These are phyloP conservation scores for Vireo altiloquus DNA, from an alignment of 2,113 vertebrate species.

Conservation along the genomic window DNA sequence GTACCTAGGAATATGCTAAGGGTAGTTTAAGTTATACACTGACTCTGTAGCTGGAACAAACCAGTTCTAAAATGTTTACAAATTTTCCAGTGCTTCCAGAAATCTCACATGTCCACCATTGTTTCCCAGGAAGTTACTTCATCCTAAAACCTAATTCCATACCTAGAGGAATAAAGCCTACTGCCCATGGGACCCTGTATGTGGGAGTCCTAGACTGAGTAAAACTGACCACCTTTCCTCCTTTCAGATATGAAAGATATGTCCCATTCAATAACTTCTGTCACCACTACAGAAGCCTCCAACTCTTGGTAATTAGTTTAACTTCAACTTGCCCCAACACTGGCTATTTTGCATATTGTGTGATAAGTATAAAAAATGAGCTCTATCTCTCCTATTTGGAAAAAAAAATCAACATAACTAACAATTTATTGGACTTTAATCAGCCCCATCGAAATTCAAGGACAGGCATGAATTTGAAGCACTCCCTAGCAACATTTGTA, in stretches of 20 bases:
- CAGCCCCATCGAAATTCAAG: not conserved
- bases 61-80: not conserved
- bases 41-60: not conserved
- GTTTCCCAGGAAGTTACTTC: not conserved
- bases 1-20: not conserved
- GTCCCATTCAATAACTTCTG: not conserved
- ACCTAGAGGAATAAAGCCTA: not conserved
- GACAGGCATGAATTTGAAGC: not conserved
- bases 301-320: not conserved
- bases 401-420: not conserved
- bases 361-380: not conserved
- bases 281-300: not conserved
- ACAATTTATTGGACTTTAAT: not conserved
- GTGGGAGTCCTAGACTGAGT: not conserved
- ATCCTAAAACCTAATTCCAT: not conserved
- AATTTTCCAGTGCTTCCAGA: not conserved
- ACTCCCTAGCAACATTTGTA: fast-evolving
- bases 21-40: not conserved
- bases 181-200: not conserved
- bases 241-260: not conserved
- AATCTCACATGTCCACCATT: not conserved
- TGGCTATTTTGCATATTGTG: not conserved
- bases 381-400: not conserved
- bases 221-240: not conserved
- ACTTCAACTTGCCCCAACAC: not conserved